Conservation (phyloP, 2,797 vertebrate species). For the Peromyscus attwateri region DNA sequence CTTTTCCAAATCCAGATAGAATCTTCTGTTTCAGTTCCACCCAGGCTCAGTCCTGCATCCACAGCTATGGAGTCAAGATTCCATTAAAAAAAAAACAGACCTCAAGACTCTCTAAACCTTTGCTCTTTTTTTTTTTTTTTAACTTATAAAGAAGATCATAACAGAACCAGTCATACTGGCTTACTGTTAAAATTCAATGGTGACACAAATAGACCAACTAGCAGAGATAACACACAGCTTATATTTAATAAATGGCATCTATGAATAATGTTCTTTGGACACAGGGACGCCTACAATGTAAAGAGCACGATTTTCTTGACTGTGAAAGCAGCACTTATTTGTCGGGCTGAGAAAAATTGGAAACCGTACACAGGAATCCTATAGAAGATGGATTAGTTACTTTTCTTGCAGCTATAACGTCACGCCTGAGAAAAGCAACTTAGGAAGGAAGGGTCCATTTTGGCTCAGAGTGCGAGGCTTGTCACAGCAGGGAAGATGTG, state of each 20-base stretch:
- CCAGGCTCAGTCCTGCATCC: not conserved
- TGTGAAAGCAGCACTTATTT: not conserved
- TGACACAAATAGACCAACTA: not conserved
- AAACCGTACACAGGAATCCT: not conserved
- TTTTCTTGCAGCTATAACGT: not conserved
- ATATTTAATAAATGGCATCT: not conserved
- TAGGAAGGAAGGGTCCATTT: not conserved
- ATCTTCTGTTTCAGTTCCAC: not conserved
- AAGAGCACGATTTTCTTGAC: constrained; percentile 13
- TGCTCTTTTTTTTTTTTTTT: not conserved
- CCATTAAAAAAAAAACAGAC: not conserved
- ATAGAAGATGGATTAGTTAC: not conserved
- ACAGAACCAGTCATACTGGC: constrained; percentile 21
- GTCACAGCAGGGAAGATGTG: not conserved
- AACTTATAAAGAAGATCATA: constrained; percentile 12
- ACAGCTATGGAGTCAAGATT: not conserved
- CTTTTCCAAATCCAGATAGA: constrained; percentile 26
- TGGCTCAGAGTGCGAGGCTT: not conserved
- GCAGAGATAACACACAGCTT: not conserved
- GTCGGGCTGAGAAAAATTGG: not conserved
- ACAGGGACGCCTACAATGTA: not conserved
- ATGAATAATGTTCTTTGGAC: not conserved
- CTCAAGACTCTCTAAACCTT: not conserved
- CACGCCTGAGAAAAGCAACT: not conserved
- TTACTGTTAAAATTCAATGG: constrained; percentile 17